phyloP scores from a whole-genome alignment of 2,113 vertebrate species.

The Phyllopteryx taeniolatus region DNA sequence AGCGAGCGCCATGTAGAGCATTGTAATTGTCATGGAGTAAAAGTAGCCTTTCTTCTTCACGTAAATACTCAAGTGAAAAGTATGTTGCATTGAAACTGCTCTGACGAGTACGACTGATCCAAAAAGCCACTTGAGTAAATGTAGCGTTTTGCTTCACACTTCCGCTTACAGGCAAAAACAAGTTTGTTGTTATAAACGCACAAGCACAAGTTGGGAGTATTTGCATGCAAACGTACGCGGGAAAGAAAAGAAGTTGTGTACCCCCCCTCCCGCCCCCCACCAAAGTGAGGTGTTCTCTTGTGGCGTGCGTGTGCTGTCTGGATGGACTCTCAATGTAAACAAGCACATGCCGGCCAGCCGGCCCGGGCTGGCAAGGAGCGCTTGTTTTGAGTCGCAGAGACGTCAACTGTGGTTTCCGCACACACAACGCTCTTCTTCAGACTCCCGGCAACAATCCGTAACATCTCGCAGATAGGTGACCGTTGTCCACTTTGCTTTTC shows the following conservation, averaged over 20 bases:
- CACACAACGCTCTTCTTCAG: conserved; percentile 48
- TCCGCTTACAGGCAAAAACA: too few relatives aligned
- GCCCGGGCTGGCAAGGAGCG: conserved; percentile 34
- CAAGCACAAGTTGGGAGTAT: conserved; percentile 22
- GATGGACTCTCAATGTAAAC: conserved; percentile 61
- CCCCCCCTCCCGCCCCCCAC: too few relatives aligned
- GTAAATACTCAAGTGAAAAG: too few relatives aligned
- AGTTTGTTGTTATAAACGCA: background rate
- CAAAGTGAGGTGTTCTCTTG: conserved; percentile 17
- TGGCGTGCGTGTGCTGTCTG: conserved; percentile 43
- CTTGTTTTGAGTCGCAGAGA: conserved; percentile 49
- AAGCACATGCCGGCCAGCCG: conserved; percentile 50
- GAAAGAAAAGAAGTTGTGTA: too few relatives aligned
- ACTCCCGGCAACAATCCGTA: conserved; percentile 18
- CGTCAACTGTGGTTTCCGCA: conserved; percentile 54
- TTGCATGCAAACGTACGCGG: conserved; percentile 26
- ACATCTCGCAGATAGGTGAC: conserved; percentile 54
- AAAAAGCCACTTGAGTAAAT: too few relatives aligned
- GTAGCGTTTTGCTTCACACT: too few relatives aligned
- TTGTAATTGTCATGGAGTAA: too few relatives aligned
- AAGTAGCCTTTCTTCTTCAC: too few relatives aligned
- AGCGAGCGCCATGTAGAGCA: too few relatives aligned
- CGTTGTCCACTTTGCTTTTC: conserved; percentile 60
- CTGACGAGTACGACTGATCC: too few relatives aligned
- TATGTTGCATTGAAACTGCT: too few relatives aligned